Conservation (phyloP, 2,113 vertebrate species). For the Trichechus manatus region DNA sequence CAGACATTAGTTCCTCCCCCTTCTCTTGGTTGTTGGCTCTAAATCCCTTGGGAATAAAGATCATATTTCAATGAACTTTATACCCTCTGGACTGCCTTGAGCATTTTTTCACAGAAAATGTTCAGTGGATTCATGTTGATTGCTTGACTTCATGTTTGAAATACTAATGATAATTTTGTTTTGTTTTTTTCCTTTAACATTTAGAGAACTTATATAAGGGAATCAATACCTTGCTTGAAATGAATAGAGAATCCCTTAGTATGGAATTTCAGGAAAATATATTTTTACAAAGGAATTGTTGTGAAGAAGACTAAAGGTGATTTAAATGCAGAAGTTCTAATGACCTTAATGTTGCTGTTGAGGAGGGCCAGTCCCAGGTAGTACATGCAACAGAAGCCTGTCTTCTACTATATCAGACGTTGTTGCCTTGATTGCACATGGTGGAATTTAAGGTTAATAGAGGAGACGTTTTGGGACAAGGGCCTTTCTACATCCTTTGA, state of each 20-base stretch:
- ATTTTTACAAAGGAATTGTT: slow-evolving; percentile 22
- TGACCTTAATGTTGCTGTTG: too few species aligned
- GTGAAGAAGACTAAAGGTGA: neutral
- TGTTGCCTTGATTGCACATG: too few species aligned
- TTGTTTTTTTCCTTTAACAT: slow-evolving; percentile 18
- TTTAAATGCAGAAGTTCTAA: neutral
- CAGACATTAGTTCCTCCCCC: neutral
- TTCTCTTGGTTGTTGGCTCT: neutral
- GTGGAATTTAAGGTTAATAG: too few species aligned
- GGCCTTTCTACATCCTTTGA: neutral
- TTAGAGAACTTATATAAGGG: neutral
- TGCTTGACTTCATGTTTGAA: neutral
- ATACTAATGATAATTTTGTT: neutral
- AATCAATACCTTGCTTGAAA: neutral
- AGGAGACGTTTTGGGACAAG: too few species aligned
- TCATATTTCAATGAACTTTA: neutral
- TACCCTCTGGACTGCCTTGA: neutral
- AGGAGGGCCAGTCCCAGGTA: too few species aligned
- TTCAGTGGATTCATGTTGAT: neutral
- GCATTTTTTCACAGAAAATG: neutral
- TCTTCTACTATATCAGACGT: too few species aligned
- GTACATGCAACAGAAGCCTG: too few species aligned
- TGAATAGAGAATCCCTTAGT: neutral
- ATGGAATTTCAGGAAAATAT: neutral
- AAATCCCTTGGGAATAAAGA: neutral